Evolutionary conservation across 1,140 invertebrate species (phyloP).

Genomic region (Caenorhabditis tropicalis): DNA sequence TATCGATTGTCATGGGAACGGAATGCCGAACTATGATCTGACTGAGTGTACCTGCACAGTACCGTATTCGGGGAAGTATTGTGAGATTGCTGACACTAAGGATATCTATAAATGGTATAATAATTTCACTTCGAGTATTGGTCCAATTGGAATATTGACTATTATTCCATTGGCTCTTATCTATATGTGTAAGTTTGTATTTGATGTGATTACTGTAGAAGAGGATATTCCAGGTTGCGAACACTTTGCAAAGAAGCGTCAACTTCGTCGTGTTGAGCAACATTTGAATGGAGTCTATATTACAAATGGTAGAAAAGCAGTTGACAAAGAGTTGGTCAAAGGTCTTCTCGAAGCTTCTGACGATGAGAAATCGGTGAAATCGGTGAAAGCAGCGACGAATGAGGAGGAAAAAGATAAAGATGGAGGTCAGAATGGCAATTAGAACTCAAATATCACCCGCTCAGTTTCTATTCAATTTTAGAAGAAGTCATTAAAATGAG

Average conservation of each 20-base stretch:
- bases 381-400: background rate
- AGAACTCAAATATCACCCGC: background rate
- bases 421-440: slow-evolving; percentile 30
- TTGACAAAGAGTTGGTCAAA: background rate
- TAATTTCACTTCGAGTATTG: slow-evolving; percentile 40
- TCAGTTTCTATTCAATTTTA: slow-evolving; percentile 9
- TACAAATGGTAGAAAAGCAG: background rate
- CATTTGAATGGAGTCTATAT: slow-evolving; percentile 38
- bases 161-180: slow-evolving; percentile 48
- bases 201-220: too few species aligned
- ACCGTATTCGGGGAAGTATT: slow-evolving; percentile 48
- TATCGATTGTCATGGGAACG: slow-evolving; percentile 50
- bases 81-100: slow-evolving; percentile 32
- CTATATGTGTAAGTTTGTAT: slow-evolving; percentile 33
- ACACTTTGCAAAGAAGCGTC: slow-evolving; percentile 40
- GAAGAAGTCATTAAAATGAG: slow-evolving; percentile 36
- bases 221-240: slow-evolving; percentile 53
- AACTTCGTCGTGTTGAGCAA: slow-evolving; percentile 45
- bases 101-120: slow-evolving; percentile 50
- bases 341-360: slow-evolving; percentile 10
- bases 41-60: slow-evolving; percentile 24
- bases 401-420: slow-evolving; percentile 31
- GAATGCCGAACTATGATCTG: slow-evolving; percentile 45
- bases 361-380: slow-evolving; percentile 15
- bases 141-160: slow-evolving; percentile 41